phyloP scores from a whole-genome alignment of 2,113 vertebrate genomes.

The Grus americana region DNA sequence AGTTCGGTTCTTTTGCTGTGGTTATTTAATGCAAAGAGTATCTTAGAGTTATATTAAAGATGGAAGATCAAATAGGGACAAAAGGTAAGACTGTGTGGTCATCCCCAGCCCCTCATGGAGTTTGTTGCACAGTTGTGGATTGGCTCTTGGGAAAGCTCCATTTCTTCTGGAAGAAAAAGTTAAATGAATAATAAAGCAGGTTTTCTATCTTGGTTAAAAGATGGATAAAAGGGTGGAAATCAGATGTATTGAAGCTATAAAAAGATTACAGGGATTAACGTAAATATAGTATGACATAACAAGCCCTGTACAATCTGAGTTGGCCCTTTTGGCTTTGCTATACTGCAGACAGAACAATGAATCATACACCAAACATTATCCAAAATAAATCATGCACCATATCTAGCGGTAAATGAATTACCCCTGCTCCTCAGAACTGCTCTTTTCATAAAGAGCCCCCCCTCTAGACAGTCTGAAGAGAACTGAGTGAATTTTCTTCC shows the following conservation, averaged over 20 bases:
- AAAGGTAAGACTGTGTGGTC: neutral
- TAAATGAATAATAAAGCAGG: neutral
- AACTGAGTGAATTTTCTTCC: neutral
- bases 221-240: neutral
- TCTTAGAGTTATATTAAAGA: neutral
- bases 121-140: neutral
- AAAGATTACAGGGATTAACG: neutral
- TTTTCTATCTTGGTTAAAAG: neutral
- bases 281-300: neutral
- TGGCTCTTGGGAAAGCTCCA: neutral
- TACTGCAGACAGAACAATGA: neutral
- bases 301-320: neutral
- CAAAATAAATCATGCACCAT: neutral
- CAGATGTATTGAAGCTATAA: neutral
- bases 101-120: neutral
- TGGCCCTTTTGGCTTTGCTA: neutral
- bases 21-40: neutral
- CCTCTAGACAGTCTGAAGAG: neutral
- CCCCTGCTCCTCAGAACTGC: neutral
- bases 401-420: neutral
- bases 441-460: neutral
- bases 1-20: neutral
- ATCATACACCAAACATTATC: neutral
- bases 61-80: neutral
- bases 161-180: neutral